Evolutionary conservation across 2,113 vertebrate species (phyloP), one percentile per base, ranked within the genome.

Genomic region (Cyphomyrus discorhynchus): DNA sequence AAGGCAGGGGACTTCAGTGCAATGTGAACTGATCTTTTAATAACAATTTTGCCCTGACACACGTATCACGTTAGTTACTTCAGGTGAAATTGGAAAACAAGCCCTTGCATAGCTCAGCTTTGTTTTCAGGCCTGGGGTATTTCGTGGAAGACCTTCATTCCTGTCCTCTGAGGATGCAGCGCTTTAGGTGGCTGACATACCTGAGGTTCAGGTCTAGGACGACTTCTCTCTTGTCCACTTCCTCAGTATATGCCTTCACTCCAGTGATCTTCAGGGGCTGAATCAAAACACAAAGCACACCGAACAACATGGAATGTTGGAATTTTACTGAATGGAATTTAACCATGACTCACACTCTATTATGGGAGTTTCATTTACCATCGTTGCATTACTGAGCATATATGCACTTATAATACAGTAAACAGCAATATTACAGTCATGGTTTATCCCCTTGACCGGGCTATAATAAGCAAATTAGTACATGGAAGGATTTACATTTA

Each of bases 251-350:
- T 0, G 92, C 95, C 94, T 97, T 96, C 91, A 99, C 94, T 4
- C 98, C 98, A 0, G 96, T 97, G 93, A 99, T 95, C 93, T 92
- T 96, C 89, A 96, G 96, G 89, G 97, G 97, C 98, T 99, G 94
- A 90, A 95, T 95, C 35, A 90, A 86, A 90, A 9, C 39, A 17
- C 86, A 47, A 31, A 13, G 17, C 13, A 49, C 42, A 84, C 2
- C 47, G 31, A 80, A 47, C 21, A 47, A 47, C 45, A 84, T 24
- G 42, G 6, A 45, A 84, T 47, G 17, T 3, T 4, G 50, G 50
- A 52, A 47, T 45, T 47, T 47, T 45, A 46, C 39, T n/a, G 10
- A 84, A 42, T 84, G 42, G 11, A 80, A 35, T 80, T 42, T 42
- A 17, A 39, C 74, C 31, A 80, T 80, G 15, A 42, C 9, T 80